Evolutionary conservation across 2,113 vertebrate species (phyloP).

Genomic region (Takifugu bimaculatus): DNA sequence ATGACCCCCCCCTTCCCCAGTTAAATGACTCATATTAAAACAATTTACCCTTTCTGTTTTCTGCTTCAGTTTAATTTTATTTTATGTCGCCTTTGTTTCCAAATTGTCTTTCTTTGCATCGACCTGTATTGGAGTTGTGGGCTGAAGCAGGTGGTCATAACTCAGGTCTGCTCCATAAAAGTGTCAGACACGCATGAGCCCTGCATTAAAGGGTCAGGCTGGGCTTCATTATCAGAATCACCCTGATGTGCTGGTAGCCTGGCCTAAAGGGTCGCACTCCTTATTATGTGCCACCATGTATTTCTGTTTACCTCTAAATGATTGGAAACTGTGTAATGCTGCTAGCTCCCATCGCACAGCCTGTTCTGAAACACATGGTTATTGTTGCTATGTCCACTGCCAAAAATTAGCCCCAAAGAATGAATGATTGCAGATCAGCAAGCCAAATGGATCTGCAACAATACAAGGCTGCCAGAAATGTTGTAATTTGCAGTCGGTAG

Average conservation of each 20-base stretch:
- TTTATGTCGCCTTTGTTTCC: background rate
- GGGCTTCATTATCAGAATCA: constrained; percentile 70
- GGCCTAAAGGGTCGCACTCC: constrained; percentile 44
- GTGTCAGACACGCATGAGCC: constrained; percentile 44
- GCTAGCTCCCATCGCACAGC: constrained; percentile 39
- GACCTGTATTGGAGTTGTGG: constrained; percentile 8
- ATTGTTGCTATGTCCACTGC: constrained; percentile 28
- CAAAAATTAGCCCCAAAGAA: constrained; percentile 42
- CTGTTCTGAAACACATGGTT: constrained; percentile 35
- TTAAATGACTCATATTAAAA: constrained; percentile 61
- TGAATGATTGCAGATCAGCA: constrained; percentile 31
- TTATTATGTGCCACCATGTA: constrained; percentile 41
- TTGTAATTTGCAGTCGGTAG: constrained; percentile 12
- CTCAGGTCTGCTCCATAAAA: constrained; percentile 66
- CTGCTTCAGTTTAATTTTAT: background rate
- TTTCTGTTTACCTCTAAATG: constrained; percentile 38
- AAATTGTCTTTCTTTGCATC: constrained; percentile 21
- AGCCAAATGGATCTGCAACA: constrained; percentile 42
- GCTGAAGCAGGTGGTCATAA: constrained; percentile 35
- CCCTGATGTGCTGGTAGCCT: constrained; percentile 39
- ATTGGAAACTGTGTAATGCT: constrained; percentile 44
- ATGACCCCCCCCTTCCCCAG: constrained; percentile 41
- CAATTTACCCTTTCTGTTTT: constrained; percentile 59
- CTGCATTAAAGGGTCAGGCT: constrained; percentile 60
- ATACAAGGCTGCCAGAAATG: constrained; percentile 24